These are phyloP conservation scores for Takifugu bimaculatus DNA, from an alignment of 2,113 vertebrate species.

Conservation along the genomic window DNA sequence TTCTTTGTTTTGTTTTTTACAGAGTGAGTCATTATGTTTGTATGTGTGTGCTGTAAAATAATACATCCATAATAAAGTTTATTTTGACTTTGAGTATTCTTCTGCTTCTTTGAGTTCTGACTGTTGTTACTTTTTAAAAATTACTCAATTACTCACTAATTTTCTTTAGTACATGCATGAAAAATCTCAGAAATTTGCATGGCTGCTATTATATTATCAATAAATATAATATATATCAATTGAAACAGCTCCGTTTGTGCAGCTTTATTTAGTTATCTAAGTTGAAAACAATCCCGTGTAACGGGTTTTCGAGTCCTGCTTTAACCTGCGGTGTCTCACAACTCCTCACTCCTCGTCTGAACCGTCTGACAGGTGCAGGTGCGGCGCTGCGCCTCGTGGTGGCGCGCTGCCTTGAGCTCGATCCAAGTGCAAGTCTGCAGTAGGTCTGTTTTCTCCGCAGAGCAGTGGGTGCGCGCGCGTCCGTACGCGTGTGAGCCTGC, in stretches of 20 bases:
- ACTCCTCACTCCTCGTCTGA: neutral
- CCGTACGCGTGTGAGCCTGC: neutral
- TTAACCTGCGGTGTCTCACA: neutral
- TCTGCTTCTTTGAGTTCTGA: neutral
- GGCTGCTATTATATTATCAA: too few relatives aligned
- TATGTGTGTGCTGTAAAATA: too few relatives aligned
- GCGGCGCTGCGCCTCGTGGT: slow-evolving; percentile 12
- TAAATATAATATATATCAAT: too few relatives aligned
- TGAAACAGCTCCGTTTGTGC: too few relatives aligned
- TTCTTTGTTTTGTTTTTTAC: too few relatives aligned
- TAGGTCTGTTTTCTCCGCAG: slow-evolving; percentile 32
- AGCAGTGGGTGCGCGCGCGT: neutral
- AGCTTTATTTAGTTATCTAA: too few relatives aligned
- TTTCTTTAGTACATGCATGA: neutral
- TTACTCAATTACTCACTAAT: neutral
- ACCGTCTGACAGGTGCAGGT: too few relatives aligned
- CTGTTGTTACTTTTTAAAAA: too few relatives aligned
- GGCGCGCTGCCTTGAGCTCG: neutral
- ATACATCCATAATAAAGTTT: too few relatives aligned
- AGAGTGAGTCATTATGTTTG: too few relatives aligned
- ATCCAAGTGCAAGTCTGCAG: slow-evolving; percentile 16
- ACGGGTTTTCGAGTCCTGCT: neutral
- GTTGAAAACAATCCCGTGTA: too few relatives aligned
- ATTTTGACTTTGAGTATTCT: too few relatives aligned
- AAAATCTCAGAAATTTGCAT: neutral